phyloP scores from a whole-genome alignment of 2,797 vertebrate species.

The Limnodromus scolopaceus region DNA sequence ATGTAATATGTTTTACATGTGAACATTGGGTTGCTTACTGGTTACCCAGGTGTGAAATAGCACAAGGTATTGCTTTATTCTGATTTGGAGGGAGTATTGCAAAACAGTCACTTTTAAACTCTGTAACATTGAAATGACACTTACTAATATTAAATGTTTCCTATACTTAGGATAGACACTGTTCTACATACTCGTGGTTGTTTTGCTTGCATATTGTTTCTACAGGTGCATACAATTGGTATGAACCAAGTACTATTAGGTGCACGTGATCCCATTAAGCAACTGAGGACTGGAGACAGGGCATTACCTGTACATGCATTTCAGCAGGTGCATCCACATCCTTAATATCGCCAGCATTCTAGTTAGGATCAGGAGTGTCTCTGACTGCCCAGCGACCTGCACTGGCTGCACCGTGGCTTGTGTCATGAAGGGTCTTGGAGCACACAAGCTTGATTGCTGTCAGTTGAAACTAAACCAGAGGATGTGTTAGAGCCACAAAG shows the following conservation, averaged over 20 bases:
- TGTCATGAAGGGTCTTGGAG: not conserved
- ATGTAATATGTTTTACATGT: not conserved
- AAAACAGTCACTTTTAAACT: conserved; percentile 15
- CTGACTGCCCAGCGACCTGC: not conserved
- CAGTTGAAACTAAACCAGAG: not conserved
- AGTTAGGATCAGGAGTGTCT: not conserved
- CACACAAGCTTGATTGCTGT: not conserved
- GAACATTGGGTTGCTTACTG: not conserved
- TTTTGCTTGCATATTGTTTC: conserved; percentile 24
- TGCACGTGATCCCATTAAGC: conserved; percentile 23
- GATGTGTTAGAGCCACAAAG: not conserved
- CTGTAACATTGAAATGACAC: not conserved
- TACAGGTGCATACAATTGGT: not conserved
- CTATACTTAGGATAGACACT: not conserved
- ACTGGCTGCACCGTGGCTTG: accelerated
- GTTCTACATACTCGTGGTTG: not conserved
- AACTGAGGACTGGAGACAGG: not conserved
- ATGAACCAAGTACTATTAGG: conserved; percentile 29
- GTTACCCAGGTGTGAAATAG: not conserved
- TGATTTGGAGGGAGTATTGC: not conserved
- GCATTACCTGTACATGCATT: not conserved
- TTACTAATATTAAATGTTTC: not conserved
- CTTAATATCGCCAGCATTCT: not conserved
- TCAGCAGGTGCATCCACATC: not conserved
- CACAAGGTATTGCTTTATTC: not conserved